A percentile compares a stretch with the other conserved stretches of the same genome.
These are phyloP conservation scores for Aurelia sp. DNA, from an alignment of 30 jellyfish, hydroid and myxozoan species.

Conservation along the genomic window DNA sequence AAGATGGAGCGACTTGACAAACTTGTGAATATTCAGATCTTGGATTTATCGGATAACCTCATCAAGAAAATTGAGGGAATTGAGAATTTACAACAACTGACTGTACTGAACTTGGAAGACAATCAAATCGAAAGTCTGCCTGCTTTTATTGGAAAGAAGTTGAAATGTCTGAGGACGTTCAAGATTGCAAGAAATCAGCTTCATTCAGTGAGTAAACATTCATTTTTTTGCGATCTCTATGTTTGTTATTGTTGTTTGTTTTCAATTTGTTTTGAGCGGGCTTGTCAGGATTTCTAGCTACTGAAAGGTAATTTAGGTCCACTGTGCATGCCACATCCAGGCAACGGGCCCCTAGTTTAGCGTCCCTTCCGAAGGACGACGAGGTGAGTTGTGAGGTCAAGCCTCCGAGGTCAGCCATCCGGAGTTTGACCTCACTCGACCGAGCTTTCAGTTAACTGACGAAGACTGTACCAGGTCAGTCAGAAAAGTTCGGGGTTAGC, in stretches of 20 bases:
- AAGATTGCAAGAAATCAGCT: constrained; percentile 62
- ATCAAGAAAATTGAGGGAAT: constrained; percentile 68
- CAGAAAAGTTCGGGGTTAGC: no score
- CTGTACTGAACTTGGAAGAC: constrained; percentile 49
- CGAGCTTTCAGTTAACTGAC: no score
- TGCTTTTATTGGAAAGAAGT: constrained; percentile 68
- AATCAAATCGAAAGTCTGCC: constrained; percentile 69
- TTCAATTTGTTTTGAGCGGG: no score
- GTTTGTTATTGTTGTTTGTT: background rate
- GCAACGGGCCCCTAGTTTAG: no score
- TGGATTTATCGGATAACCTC: constrained; percentile 64
- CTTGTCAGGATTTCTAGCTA: no score
- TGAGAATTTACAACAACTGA: constrained; percentile 52
- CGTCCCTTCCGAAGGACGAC: no score
- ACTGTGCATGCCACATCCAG: no score
- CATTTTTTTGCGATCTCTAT: background rate
- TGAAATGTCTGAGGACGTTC: constrained; percentile 55
- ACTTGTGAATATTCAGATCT: constrained; percentile 52
- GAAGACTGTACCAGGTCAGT: no score
- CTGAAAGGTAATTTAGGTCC: no score
- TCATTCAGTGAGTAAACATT: constrained; percentile 33
- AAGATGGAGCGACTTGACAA: constrained; percentile 66
- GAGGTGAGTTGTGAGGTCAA: no score
- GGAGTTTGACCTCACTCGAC: no score
- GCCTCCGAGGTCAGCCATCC: no score